Percentiles rank a stretch among this genome's conserved stretches.
Evolutionary conservation across 2,113 vertebrate species (phyloP).

Genomic region (Grammomys surdaster): DNA sequence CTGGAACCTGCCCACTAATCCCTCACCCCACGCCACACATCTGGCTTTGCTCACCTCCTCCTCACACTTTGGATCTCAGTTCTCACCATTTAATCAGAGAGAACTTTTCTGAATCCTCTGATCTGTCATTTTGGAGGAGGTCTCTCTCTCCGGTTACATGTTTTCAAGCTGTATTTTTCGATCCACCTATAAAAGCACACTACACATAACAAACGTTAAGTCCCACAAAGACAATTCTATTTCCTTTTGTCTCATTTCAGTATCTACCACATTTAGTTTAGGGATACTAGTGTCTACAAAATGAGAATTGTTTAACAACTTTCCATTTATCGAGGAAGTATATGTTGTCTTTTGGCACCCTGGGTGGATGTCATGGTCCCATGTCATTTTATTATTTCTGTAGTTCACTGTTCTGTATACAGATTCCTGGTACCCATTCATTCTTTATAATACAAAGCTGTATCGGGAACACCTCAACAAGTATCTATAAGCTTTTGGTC

Average conservation of each 20-base stretch:
- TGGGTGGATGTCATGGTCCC: neutral
- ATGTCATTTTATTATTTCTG: neutral
- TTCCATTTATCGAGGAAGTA: neutral
- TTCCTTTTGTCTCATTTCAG: neutral
- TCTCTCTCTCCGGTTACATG: neutral
- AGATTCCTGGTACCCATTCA: neutral
- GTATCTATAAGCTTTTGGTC: neutral
- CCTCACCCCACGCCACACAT: neutral
- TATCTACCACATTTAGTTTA: neutral
- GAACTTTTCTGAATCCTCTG: neutral
- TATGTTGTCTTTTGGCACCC: neutral
- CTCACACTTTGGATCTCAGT: neutral
- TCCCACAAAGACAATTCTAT: neutral
- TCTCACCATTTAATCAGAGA: neutral
- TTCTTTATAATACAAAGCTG: constrained; percentile 3
- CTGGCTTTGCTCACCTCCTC: neutral
- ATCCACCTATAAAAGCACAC: neutral
- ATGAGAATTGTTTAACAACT: neutral
- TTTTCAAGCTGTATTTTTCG: neutral
- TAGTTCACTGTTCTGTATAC: neutral
- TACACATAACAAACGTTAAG: no score
- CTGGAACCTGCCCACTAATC: neutral
- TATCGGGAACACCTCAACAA: constrained; percentile 15
- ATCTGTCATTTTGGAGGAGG: neutral
- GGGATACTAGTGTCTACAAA: neutral